phyloP scores from a whole-genome alignment of 1,140 invertebrate species.

The Zaprionus inermis region DNA sequence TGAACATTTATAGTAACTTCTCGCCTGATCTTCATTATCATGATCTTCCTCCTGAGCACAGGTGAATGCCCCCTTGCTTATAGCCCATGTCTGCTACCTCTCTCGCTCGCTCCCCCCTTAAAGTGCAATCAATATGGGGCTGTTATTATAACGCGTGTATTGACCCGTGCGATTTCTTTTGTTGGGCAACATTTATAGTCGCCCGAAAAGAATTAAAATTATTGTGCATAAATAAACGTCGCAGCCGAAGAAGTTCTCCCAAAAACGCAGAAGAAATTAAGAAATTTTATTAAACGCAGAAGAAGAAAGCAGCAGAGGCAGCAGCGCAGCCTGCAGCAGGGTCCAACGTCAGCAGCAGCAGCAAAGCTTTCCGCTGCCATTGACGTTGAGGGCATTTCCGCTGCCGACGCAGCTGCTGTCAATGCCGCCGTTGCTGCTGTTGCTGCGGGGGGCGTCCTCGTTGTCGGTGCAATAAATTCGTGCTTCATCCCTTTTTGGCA shows the following conservation, averaged over 20 bases:
- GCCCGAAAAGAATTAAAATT: slow-evolving; percentile 46
- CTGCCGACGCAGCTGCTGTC: slow-evolving; percentile 27
- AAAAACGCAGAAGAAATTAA: slow-evolving; percentile 24
- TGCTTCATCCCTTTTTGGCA: slow-evolving; percentile 70
- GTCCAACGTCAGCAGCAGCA: neutral
- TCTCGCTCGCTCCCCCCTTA: neutral
- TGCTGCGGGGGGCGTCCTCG: slow-evolving; percentile 17
- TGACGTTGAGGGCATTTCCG: slow-evolving; percentile 18
- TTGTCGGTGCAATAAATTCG: slow-evolving; percentile 69
- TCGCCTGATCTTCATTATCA: neutral
- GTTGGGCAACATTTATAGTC: slow-evolving; percentile 39
- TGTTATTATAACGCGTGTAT: slow-evolving; percentile 45
- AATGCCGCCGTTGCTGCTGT: slow-evolving; percentile 13
- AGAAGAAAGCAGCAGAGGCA: slow-evolving; percentile 1
- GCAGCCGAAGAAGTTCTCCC: slow-evolving; percentile 27
- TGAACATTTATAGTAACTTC: neutral
- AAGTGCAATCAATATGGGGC: slow-evolving; percentile 41
- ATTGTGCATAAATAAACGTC: slow-evolving; percentile 57
- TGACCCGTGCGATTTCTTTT: slow-evolving; percentile 64
- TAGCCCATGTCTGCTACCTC: neutral
- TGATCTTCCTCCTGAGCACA: neutral
- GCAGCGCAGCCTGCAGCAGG: slow-evolving; percentile 1
- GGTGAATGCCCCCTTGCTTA: slow-evolving; percentile 29
- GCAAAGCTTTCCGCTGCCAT: neutral
- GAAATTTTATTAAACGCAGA: slow-evolving; percentile 52